Evolutionary conservation across 2,797 vertebrate genomes (phyloP).

Genomic region (Danio aesculapii): DNA sequence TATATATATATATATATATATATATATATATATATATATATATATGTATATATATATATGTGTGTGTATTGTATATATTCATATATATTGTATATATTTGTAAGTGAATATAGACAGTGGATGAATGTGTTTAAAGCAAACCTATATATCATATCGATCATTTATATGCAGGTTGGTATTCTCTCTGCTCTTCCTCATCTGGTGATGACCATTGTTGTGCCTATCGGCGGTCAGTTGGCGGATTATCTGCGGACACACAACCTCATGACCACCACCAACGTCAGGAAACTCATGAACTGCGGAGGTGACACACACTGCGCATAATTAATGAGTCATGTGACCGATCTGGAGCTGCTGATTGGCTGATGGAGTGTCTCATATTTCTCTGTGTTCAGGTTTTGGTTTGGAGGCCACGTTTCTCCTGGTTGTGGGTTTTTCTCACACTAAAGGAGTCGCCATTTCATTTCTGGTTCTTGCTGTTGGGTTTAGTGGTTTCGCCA

Average conservation of each 20-base stretch:
- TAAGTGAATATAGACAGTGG: not conserved
- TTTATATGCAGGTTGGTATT: slow-evolving; percentile 87
- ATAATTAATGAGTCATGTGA: slow-evolving; percentile 13
- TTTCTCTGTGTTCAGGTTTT: slow-evolving; percentile 75
- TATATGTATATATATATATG: too few species aligned
- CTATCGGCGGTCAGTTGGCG: slow-evolving; percentile 91
- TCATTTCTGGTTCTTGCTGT: slow-evolving; percentile 91
- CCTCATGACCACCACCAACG: slow-evolving; percentile 92
- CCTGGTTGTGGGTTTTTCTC: slow-evolving; percentile 92
- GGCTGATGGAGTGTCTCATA: not conserved
- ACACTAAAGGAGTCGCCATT: slow-evolving; percentile 88
- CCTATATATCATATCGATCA: too few species aligned
- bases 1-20: too few species aligned
- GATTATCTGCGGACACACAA: slow-evolving; percentile 85
- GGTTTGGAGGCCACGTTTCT: slow-evolving; percentile 92
- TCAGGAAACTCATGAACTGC: slow-evolving; percentile 95
- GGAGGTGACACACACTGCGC: slow-evolving; percentile 78
- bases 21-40: too few species aligned
- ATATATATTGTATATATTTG: too few species aligned
- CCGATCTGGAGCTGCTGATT: not conserved
- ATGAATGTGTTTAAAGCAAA: not conserved
- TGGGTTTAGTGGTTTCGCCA: slow-evolving; percentile 93
- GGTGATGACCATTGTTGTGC: slow-evolving; percentile 94
- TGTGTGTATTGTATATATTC: too few species aligned
- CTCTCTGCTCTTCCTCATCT: slow-evolving; percentile 91